These are phyloP conservation scores for Poeciliopsis gracilis DNA, from an alignment of 2,797 vertebrate species.

Conservation along the genomic window DNA sequence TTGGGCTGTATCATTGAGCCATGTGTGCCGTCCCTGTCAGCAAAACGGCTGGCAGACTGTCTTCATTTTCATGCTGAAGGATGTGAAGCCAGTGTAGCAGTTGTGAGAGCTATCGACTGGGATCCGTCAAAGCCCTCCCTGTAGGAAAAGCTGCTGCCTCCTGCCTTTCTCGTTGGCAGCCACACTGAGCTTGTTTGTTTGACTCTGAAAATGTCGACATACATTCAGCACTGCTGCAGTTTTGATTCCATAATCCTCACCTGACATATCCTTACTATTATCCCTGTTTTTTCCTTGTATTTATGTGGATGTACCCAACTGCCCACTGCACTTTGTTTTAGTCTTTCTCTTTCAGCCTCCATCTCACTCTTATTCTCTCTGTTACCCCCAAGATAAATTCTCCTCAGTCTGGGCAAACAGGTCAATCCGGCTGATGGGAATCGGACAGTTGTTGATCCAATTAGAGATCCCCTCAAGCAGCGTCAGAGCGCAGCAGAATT, in stretches of 20 bases:
- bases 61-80: constrained; percentile 73
- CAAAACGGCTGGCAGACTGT: constrained; percentile 67
- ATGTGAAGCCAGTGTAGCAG: constrained; percentile 68
- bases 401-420: constrained; percentile 60
- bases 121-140: constrained; percentile 69
- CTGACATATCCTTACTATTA: constrained; percentile 21
- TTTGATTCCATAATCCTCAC: constrained; percentile 7
- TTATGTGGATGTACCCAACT: constrained; percentile 25
- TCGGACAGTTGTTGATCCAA: constrained; percentile 79
- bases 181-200: constrained; percentile 43
- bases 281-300: neutral
- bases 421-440: constrained; percentile 74
- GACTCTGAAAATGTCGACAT: constrained; percentile 47
- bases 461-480: constrained; percentile 69
- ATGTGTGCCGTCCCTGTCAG: constrained; percentile 69
- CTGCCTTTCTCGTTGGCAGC: constrained; percentile 41
- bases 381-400: constrained; percentile 59
- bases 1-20: constrained; percentile 71
- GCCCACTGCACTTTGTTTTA: constrained; percentile 18
- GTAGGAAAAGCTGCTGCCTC: constrained; percentile 50
- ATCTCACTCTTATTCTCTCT: constrained; percentile 16
- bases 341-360: constrained; percentile 12
- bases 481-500: constrained; percentile 57
- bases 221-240: neutral
- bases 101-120: constrained; percentile 74